Base-by-base conservation (phyloP, 2,888 invertebrate genomes). In the Tridacna crocea region DNA sequence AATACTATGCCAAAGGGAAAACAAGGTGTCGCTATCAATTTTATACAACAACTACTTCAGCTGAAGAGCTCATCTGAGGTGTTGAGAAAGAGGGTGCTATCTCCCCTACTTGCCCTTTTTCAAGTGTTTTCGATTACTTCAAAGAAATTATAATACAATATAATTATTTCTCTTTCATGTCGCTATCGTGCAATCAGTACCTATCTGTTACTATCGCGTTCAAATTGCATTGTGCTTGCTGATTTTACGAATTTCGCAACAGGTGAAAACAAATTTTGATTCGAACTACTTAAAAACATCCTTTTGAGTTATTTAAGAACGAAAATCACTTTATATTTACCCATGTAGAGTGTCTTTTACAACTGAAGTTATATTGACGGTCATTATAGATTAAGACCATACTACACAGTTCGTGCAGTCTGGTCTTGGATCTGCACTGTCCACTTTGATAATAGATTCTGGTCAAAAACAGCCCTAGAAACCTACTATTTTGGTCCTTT, bases 81-180 rank as follows among this genome's bases (percentile, higher is more conserved):
- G 70, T 70, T 70, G 48, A 13, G 47, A 70, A 26, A 70, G 70
- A 19, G 22, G 36, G 51, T 22, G 70, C 70, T 70, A 70, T 70
- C 70, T 70, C 8, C 47, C 19, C 22, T 70, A 70, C 70, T 70
- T 70, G 70, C 70, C 70, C 70, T 70, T 70, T 70, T 70, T 70
- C 70, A 36, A 70, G 70, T 48, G 51, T 48, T 70, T 70, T 70
- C 70, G 70, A 48, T 51, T 70, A 70, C 70, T 70, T 70, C 70
- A 70, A 70, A 70, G 70, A 70, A 48, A 24, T 70, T 51, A 70
- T 70, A 70, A 70, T 70, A 70, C 70, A 70, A 70, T 70, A 70
- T 70, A 70, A 70, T 70, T 70, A 70, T 70, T 24, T 51, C 48
- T 70, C 70, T 70, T 70, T 70, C 70, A 70, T 70, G 51, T 70